These are phyloP conservation scores for Lonchura striata DNA, from an alignment of 2,113 vertebrate genomes.

Conservation along the genomic window DNA sequence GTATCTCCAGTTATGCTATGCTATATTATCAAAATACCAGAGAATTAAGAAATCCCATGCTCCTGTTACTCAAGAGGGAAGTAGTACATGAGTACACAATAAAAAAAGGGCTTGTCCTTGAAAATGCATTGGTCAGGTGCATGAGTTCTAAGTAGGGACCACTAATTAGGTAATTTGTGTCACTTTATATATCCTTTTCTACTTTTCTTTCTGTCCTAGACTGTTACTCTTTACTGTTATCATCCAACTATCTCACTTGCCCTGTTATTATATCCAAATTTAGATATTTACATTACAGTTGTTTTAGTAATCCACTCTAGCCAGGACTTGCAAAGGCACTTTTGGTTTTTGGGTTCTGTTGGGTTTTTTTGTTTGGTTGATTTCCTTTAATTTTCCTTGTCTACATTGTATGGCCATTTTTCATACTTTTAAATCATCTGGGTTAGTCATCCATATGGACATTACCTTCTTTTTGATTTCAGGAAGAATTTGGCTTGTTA, in stretches of 20 bases:
- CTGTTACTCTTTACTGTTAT: background rate
- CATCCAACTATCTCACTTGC: background rate
- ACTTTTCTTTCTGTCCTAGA: background rate
- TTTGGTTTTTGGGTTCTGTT: no score
- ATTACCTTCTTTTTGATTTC: background rate
- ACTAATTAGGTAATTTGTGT: background rate
- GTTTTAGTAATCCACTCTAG: background rate
- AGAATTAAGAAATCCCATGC: background rate
- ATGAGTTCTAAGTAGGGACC: background rate
- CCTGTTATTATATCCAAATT: background rate
- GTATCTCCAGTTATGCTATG: background rate
- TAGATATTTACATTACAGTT: accelerated
- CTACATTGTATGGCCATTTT: background rate
- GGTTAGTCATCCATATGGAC: background rate
- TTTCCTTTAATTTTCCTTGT: background rate
- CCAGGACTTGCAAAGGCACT: background rate
- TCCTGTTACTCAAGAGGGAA: background rate
- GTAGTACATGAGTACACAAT: accelerated
- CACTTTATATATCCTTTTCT: background rate
- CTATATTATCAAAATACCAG: background rate
- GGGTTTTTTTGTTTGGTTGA: background rate
- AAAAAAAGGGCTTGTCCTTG: background rate
- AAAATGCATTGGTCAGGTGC: background rate
- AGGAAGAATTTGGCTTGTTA: background rate
- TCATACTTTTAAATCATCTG: background rate